Base-by-base conservation (phyloP, 2,113 vertebrate species). In the Vombatus ursinus region DNA sequence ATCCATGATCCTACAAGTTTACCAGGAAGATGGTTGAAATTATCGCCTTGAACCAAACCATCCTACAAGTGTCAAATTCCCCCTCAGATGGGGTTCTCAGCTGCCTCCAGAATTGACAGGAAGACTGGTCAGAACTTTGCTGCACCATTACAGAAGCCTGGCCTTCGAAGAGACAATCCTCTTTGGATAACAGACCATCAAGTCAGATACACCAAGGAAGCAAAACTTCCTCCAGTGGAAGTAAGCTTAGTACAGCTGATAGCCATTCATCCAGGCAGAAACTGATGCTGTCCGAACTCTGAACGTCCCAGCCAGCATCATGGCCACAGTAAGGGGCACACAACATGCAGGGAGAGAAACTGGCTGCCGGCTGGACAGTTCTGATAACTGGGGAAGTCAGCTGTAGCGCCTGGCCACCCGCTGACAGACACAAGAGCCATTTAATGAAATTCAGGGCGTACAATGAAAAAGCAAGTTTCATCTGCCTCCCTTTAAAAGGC, bases 401-500 rank as follows among this genome's bases (percentile, higher is more conserved):
- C 97, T 94, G 90, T 44, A 84, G 94, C 26, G 3, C 91, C 90
- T 92, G 96, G 91, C 94, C 97, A 94, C 97, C 97, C 94, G 25
- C 47, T 50, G 95, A 97, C 94, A 97, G 94, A 91, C 92, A 48
- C n/a, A 94, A 95, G 47, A 8, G 93, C 50, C 93, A 91, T 89
- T 44, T 97, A 98, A 97, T 96, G 97, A 98, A 97, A 97, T 96
- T 96, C 96, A 93, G 84, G 93, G 84, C 92, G 48, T 93, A 92
- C 53, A 92, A 91, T 91, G 97, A 97, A 96, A 90, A 97, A 97
- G 96, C 95, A 97, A 97, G 96, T 96, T 98, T 97, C 96, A 96
- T 97, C 95, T 8, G 89, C 84, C 54, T 94, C 92, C 37, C 94
- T 97, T 97, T 97, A 97, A 97, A 98, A 92, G 90, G 91, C 28